These are phyloP conservation scores for Blastobasis adustella DNA, from an alignment of 2,888 invertebrate genomes.

Conservation along the genomic window DNA sequence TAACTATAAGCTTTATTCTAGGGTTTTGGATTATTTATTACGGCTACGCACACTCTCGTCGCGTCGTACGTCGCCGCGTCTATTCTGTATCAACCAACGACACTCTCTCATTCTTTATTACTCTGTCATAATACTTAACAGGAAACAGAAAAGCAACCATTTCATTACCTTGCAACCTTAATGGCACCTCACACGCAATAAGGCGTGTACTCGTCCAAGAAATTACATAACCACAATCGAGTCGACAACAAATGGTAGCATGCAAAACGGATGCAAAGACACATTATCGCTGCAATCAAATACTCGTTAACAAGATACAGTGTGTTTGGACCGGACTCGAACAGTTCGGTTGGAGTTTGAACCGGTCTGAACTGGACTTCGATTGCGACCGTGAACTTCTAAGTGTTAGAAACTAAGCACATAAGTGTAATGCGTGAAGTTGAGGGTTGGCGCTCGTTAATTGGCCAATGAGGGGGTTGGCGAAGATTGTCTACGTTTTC, in stretches of 20 bases:
- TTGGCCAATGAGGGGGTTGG: not conserved
- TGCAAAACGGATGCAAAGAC: constrained; percentile 22
- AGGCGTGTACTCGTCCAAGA: no score
- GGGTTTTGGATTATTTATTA: no score
- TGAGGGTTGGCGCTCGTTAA: not conserved
- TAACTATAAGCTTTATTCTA: no score
- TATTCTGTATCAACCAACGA: no score
- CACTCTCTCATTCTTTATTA: no score
- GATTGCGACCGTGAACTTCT: constrained; percentile 2
- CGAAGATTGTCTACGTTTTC: not conserved
- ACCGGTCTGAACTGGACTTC: constrained; percentile 1
- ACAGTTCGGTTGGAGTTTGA: not conserved
- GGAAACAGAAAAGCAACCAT: not conserved
- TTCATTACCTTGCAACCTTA: not conserved
- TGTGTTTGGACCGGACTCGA: not conserved
- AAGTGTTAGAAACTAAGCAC: not conserved
- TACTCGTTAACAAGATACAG: constrained; percentile 36
- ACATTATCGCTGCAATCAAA: constrained; percentile 47
- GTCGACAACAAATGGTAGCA: constrained; percentile 1
- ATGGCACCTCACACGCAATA: no score
- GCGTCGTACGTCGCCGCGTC: no score
- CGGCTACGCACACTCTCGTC: no score
- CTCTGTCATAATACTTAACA: no score
- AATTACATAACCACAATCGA: no score
- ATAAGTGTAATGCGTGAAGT: not conserved